Base-by-base conservation (phyloP, 2,888 invertebrate genomes). In the Drosophila quinaria region DNA sequence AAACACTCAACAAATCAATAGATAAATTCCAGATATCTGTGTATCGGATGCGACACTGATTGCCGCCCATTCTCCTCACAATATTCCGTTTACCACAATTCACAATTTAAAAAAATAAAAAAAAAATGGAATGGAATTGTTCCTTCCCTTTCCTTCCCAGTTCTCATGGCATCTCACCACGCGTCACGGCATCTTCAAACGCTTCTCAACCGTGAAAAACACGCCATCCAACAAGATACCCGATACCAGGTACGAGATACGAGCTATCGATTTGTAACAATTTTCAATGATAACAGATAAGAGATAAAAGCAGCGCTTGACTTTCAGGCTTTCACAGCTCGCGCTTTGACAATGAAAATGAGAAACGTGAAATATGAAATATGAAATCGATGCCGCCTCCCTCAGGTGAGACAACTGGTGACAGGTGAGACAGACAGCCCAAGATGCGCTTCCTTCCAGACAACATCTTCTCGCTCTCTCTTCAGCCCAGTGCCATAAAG, bases 261-360 rank as follows among this genome's bases (percentile, higher is more conserved):
- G 15, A 37, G 35, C 31, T 76, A 90, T 90, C 87, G 90, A 90
- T 90, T 90, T 90, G 90, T 90, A 87, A 90, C 47, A 90, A 86
- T 90, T 83, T 80, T 25, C 66, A 71, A 52, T 79, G 88, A 89
- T 90, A 90, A 90, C 59, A 75, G 81, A 81, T 74, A 78, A 42
- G 19, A 41, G 37, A 37, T 37, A 37, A 75, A 52, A 56, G 59
- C 61, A 69, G 33, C 35, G 82, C 70, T 70, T 74, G 80, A 81
- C 75, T 78, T 84, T 77, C 74, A 71, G 61, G 69, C 60, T 59
- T 33, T n/a, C 50, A 50, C 51, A 46, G 35, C 72, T 75, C 68
- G 52, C 69, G 62, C 69, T 82, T 74, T 88, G 88, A 84, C 86
- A 86, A 88, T 86, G 86, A 86, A 86, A 70, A 29, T 29, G 29